A percentile compares a stretch with the other conserved stretches of the same genome.
These are phyloP conservation scores for Sinocyclocheilus maitianheensis DNA, from an alignment of 2,113 vertebrate species.

Conservation along the genomic window DNA sequence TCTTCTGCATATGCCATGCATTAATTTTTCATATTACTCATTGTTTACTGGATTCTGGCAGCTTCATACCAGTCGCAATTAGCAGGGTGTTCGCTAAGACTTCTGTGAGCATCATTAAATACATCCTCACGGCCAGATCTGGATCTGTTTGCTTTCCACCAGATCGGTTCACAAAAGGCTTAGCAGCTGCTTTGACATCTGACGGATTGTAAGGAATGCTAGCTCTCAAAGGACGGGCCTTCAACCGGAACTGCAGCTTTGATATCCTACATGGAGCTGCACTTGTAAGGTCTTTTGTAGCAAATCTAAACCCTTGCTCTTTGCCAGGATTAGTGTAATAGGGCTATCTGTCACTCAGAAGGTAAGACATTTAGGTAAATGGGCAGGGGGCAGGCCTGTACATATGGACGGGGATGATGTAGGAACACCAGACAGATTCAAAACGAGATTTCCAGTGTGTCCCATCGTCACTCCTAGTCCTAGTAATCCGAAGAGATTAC, in stretches of 20 bases:
- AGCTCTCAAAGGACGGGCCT: constrained; percentile 8
- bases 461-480: constrained; percentile 34
- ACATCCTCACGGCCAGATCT: not conserved
- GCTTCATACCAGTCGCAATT: constrained; percentile 19
- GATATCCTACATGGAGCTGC: constrained; percentile 36
- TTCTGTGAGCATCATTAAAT: constrained; percentile 38
- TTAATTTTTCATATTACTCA: not conserved
- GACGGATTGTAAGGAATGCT: constrained; percentile 18
- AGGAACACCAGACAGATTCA: constrained; percentile 49
- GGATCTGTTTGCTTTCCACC: constrained; percentile 24
- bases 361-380: constrained; percentile 32
- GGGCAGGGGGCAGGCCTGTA: constrained; percentile 7
- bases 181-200: constrained; percentile 36
- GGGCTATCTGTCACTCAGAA: constrained; percentile 47
- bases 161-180: constrained; percentile 31
- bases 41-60: constrained; percentile 6
- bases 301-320: constrained; percentile 47
- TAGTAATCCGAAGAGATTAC: constrained; percentile 66
- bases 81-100: not conserved
- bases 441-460: constrained; percentile 60
- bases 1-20: not conserved
- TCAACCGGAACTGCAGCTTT: constrained; percentile 41
- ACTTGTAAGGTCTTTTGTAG: constrained; percentile 31
- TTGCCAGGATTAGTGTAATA: constrained; percentile 44
- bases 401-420: constrained; percentile 35